phyloP scores from a whole-genome alignment of 2,888 invertebrate species.

The Melikaiella ostensackeni region DNA sequence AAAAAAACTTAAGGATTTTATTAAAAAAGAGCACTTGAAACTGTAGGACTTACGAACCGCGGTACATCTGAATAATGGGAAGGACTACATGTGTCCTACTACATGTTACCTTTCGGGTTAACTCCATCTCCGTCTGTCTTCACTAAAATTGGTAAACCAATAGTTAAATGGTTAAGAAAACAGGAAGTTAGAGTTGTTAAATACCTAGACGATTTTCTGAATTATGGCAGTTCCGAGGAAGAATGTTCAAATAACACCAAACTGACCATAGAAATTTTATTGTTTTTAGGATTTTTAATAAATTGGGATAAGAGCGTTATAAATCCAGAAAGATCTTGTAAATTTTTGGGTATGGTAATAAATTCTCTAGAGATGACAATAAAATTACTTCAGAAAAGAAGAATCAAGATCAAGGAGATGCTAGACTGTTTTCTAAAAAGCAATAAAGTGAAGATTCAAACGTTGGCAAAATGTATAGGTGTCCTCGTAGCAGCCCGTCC shows the following conservation, averaged over 20 bases:
- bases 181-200: slow-evolving; percentile 23
- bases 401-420: not conserved
- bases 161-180: slow-evolving; percentile 22
- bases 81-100: slow-evolving; percentile 40
- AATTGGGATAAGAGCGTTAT: slow-evolving; percentile 36
- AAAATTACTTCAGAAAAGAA: not conserved
- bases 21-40: not conserved
- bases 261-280: not conserved
- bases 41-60: not conserved
- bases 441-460: not conserved
- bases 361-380: slow-evolving; percentile 22
- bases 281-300: slow-evolving; percentile 37
- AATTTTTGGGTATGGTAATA: slow-evolving; percentile 39
- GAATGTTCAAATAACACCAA: not conserved
- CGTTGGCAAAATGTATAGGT: not conserved
- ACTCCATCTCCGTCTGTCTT: slow-evolving; percentile 35
- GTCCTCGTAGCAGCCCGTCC: slow-evolving; percentile 30
- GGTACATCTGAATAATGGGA: slow-evolving; percentile 21
- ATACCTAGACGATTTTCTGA: slow-evolving; percentile 40
- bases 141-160: slow-evolving; percentile 41
- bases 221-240: slow-evolving; percentile 5
- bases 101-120: slow-evolving; percentile 36
- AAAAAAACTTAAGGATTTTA: not conserved
- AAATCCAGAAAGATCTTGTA: not conserved
- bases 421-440: not conserved